Conservation (phyloP, 2,888 invertebrate genomes). For the Dexiosoma caninum region DNA sequence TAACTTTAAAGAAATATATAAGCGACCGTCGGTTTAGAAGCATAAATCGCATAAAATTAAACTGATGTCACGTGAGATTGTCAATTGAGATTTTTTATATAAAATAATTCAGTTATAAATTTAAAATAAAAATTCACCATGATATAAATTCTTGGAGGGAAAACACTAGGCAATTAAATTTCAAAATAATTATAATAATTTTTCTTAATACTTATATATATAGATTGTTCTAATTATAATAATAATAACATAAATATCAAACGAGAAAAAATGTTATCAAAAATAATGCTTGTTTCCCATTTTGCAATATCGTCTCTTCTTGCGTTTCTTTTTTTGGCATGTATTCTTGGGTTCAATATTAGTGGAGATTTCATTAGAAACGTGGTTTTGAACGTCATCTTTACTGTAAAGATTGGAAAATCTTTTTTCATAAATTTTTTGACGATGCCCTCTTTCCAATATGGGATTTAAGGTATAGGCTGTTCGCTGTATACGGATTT, state of each 20-base stretch:
- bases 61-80: too few relatives aligned
- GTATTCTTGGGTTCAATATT: conserved; percentile 44
- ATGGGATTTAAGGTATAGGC: conserved; percentile 70
- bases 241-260: neutral
- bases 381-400: neutral
- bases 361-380: neutral
- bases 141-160: neutral
- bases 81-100: too few relatives aligned
- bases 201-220: too few relatives aligned
- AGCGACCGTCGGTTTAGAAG: too few relatives aligned
- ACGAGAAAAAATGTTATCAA: conserved; percentile 21
- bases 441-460: conserved; percentile 72
- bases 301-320: conserved; percentile 51
- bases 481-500: conserved; percentile 70
- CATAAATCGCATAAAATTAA: too few relatives aligned
- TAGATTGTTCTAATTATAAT: too few relatives aligned
- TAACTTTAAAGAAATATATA: too few relatives aligned
- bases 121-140: conserved; percentile 5
- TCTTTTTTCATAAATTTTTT: conserved; percentile 72
- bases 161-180: conserved; percentile 3
- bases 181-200: too few relatives aligned
- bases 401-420: conserved; percentile 62
- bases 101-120: too few relatives aligned
- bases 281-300: conserved; percentile 57
- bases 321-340: conserved; percentile 55